Evolutionary conservation across 2,888 invertebrate genomes (phyloP), one percentile per base, ranked within the genome.

Genomic region (Dichetophora obliterata): DNA sequence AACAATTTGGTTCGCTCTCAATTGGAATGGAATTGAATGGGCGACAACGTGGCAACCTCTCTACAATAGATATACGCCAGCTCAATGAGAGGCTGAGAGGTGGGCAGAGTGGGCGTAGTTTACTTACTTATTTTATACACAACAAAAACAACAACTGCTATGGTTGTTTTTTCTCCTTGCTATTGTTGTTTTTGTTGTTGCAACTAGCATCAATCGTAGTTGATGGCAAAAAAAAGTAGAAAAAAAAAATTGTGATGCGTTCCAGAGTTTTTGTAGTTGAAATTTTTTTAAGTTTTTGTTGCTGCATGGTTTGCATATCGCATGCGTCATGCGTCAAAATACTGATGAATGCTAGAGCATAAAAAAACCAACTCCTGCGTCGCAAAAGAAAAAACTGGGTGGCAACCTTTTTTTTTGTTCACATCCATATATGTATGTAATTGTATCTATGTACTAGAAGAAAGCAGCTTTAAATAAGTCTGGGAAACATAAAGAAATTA

Each of bases 71-170:
- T 73, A 71, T 61, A 54, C 66, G 66, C 27, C 65, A 52, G 66
- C 61, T 27, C 59, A 77, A 66, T 63, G 48, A 71, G 71, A 72
- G 77, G 76, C 71, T 81, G 80, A 79, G 82, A 24, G 71, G 82
- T 82, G 81, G 82, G 80, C 81, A 79, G 66, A 79, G 78, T 76
- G 81, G 82, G 82, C 82, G 82, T 82, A 77, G 79, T 81, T 81
- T 80, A 77, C 76, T 78, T 31, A n/a, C n/a, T 31, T 81, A 31
- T 43, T 70, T 52, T 48, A 37, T 22, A 4, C 19, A 31, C 34
- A 37, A 19, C 37, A 5, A 19, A 34, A 34, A 6, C 63, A 63
- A 63, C 31, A 63, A 63, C 63, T n/a, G 72, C 72, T 68, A 31
- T 52, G 75, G 78, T 34, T 65, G 50, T 4, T 65, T 61, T 65